Conservation (phyloP, 2,888 invertebrate species). For the Drosophila neonasuta region DNA sequence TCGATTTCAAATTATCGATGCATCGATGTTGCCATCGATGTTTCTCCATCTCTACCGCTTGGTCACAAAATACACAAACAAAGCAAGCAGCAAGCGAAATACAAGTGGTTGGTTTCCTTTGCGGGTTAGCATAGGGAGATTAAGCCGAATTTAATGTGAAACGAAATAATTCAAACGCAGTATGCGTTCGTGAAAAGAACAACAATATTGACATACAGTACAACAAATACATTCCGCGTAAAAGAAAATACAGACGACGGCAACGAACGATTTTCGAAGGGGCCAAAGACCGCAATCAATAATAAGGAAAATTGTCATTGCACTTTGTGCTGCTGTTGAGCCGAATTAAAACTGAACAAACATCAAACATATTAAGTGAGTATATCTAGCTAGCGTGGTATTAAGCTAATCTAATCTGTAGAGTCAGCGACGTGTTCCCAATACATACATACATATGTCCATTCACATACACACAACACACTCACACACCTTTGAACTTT, state of each 20-base stretch:
- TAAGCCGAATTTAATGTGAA: constrained; percentile 7
- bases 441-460: constrained; percentile 26
- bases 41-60: constrained; percentile 7
- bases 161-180: constrained; percentile 24
- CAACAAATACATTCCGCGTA: constrained; percentile 51
- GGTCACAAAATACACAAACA: constrained; percentile 54
- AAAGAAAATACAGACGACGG: background rate
- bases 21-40: too few relatives aligned
- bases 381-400: constrained; percentile 13
- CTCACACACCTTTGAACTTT: constrained; percentile 64
- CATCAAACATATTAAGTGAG: constrained; percentile 27
- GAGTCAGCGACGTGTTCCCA: constrained; percentile 38
- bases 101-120: constrained; percentile 29
- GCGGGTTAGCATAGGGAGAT: constrained; percentile 2
- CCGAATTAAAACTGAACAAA: constrained; percentile 7
- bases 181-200: constrained; percentile 33
- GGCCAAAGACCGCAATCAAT: constrained; percentile 38
- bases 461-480: constrained; percentile 19
- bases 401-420: constrained; percentile 53
- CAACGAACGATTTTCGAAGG: constrained; percentile 1
- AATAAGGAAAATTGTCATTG: constrained; percentile 22
- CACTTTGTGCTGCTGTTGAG: background rate
- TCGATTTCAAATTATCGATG: too few relatives aligned
- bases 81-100: constrained; percentile 19
- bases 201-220: background rate